Base-by-base conservation (phyloP, 2,113 vertebrate genomes). In the Nyctereutes procyonoides region DNA sequence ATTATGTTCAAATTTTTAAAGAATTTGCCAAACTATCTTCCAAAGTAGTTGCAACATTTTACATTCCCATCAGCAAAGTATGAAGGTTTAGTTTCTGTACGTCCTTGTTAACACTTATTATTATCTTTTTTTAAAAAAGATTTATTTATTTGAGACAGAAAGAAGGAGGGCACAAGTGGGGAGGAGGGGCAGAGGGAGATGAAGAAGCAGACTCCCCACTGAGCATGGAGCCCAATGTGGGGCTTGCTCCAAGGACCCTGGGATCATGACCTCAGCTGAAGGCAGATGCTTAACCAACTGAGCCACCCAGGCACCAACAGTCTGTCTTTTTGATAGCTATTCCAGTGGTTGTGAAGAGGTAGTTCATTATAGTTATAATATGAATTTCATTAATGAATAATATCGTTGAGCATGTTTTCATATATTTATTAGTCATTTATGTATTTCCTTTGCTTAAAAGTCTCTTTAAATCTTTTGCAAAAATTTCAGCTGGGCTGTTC, bases 371-470 rank as follows among this genome's bases (percentile, higher is more conserved):
- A 83, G 56, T 79, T 83, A 71, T 63, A 79, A 88, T 93, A 91
- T 88, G 55, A 93, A 95, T 86, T 95, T 88, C 30, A 85, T 30
- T 82, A 53, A 43, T 95, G 48, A 89, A 58, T 92, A 93, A 85
- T 80, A 28, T 85, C 56, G 8, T 88, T 81, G 38, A 90, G 28
- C 0, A 13, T 85, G 56, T 83, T 43, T 77, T 56, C 20, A 51
- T 90, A 53, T 69, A 69, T 62, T 88, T 92, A 58, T 38, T 73
- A 73, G 30, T 32, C 56, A 83, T 88, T 94, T 84, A 56, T 63
- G 9, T 56, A 79, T 73, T 93, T 96, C 87, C 80, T 87, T 95
- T 94, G 35, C 35, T 95, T 76, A 97, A 90, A 90, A 62, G 24
- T 74, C 38, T 67, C 30, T 90, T 92, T 8, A 94, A 53, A 85